Conservation (phyloP, 2,797 vertebrate species). For the Danionella dracula region DNA sequence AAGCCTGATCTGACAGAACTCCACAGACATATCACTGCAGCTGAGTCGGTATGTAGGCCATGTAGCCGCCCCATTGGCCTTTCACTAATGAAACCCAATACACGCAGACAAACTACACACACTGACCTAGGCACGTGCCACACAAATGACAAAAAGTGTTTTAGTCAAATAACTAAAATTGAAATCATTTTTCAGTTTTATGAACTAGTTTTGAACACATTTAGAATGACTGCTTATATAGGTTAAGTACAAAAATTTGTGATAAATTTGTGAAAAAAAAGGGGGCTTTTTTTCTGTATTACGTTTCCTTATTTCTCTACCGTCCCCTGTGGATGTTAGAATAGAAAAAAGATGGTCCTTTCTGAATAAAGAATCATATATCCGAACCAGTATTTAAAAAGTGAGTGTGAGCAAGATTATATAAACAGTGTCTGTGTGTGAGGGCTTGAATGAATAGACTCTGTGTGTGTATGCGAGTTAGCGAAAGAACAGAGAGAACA, state of each 20-base stretch:
- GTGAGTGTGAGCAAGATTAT: conserved; percentile 1
- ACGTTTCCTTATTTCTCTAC: too few species aligned
- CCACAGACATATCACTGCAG: conserved; percentile 45
- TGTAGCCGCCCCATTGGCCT: conserved; percentile 3
- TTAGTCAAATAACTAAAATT: too few species aligned
- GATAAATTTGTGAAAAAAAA: too few species aligned
- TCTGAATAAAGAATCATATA: not conserved
- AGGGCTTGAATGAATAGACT: conserved; percentile 20
- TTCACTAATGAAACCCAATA: conserved; percentile 37
- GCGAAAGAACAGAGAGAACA: conserved; percentile 31
- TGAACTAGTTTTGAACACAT: not conserved
- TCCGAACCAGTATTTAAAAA: not conserved
- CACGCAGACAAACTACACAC: not conserved
- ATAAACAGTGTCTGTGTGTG: conserved; percentile 12
- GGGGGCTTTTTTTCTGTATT: not conserved
- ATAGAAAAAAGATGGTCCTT: not conserved
- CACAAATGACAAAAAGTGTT: too few species aligned
- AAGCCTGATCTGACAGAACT: conserved; percentile 37
- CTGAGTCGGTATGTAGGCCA: conserved; percentile 35
- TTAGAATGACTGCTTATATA: not conserved
- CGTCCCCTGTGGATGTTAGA: too few species aligned
- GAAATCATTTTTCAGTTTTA: too few species aligned
- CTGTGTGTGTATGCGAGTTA: conserved; percentile 13
- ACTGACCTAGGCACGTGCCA: not conserved
- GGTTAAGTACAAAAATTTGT: not conserved